These are phyloP conservation scores for Cerceris rybyensis DNA, from an alignment of 2,888 invertebrate genomes.

Conservation along the genomic window DNA sequence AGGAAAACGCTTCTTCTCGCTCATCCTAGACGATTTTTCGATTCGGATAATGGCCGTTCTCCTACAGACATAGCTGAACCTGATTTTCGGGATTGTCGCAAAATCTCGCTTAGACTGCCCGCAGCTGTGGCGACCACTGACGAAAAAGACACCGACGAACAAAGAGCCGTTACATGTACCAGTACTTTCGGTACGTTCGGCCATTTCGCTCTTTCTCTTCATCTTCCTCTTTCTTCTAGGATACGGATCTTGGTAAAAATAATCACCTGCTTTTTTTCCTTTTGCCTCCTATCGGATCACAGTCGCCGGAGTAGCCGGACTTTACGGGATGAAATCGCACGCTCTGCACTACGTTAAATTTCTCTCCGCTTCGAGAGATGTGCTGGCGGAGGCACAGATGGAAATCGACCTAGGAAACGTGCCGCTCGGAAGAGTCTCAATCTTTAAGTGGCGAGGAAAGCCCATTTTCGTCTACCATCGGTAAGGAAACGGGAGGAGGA, in stretches of 20 bases:
- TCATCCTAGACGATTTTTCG: not conserved
- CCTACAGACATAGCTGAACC: constrained; percentile 83
- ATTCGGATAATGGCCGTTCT: too few relatives aligned
- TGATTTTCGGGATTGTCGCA: constrained; percentile 84
- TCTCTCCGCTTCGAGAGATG: constrained; percentile 88
- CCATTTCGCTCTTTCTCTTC: too few relatives aligned
- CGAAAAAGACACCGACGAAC: constrained; percentile 77
- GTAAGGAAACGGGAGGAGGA: constrained; percentile 61
- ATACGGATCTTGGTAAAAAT: not conserved
- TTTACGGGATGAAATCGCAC: constrained; percentile 86
- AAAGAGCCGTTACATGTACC: constrained; percentile 83
- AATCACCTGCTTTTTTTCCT: not conserved
- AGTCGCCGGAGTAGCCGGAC: constrained; percentile 84
- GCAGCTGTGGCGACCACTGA: constrained; percentile 62
- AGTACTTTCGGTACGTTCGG: constrained; percentile 79
- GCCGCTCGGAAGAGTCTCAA: constrained; percentile 85
- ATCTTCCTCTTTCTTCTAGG: too few relatives aligned
- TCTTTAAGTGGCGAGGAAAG: constrained; percentile 92
- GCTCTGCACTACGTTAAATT: constrained; percentile 84
- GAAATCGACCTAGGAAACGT: constrained; percentile 89
- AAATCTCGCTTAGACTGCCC: constrained; percentile 79
- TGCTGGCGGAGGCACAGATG: constrained; percentile 89
- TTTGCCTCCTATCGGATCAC: constrained; percentile 42
- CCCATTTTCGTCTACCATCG: constrained; percentile 90
- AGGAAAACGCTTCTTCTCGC: too few relatives aligned